Base-by-base conservation (phyloP, 1,140 invertebrate species). In the Papilio polyxenes region DNA sequence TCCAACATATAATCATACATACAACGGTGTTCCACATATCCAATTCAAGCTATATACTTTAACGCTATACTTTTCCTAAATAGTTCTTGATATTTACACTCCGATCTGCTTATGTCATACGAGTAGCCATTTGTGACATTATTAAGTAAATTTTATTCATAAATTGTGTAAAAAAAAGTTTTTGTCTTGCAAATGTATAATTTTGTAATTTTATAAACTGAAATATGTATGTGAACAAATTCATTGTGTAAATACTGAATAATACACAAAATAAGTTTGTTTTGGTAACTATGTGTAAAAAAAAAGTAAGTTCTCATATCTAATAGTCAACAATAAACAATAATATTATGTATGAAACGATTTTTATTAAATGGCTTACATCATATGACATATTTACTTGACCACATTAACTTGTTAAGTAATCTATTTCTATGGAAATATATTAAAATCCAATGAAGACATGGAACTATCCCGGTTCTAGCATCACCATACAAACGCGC, bases 371-470 rank as follows among this genome's bases (percentile, higher is more conserved):
- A 37, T 65, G 23, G 9, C 62, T 65, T 23, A n/a, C n/a, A n/a
- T 65, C 77, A 10, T 69, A 65, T 48, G 59, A 62, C 77, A 80
- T 53, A 56, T 77, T 65, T 65, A 23, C 59, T n/a, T 48, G 23
- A 65, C 31, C 76, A n/a, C 77, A 17, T 40, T 13, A 44, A 49
- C 49, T 23, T 17, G 20, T 62, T 23, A 37, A 59, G 31, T 78
- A 11, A 84, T 75, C 82, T 88, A 87, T 85, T 79, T 49, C 90
- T 92, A 93, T 89, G 82, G 87, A 93, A 89, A 90, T 92, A 91
- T 92, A 91, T 92, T 92, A 89, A 92, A 92, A 92, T 92, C 92
- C 89, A 84, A 86, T 91, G 89, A 92, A 93, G 91, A 94, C 91
- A 94, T 92, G 89, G 86, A 92, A 88, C 89, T 93, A 92, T 90